These are phyloP conservation scores for Sula dactylatra DNA, from an alignment of 2,113 vertebrate species.

Conservation along the genomic window DNA sequence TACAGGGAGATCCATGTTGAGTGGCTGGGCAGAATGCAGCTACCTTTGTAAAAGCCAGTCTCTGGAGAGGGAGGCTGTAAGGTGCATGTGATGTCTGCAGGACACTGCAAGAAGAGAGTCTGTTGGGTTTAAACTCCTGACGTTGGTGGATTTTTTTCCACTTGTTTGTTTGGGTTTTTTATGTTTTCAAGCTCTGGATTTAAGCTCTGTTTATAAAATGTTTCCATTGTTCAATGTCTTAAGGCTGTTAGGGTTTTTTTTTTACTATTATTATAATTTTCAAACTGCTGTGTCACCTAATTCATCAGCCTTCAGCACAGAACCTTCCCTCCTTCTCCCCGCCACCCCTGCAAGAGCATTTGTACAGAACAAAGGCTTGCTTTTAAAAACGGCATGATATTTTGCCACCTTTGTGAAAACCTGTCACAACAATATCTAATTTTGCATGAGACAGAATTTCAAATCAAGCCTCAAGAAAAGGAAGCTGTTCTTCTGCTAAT, in stretches of 20 bases:
- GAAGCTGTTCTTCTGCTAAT: conserved; percentile 34
- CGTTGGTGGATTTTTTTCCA: too few relatives aligned
- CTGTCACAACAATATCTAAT: conserved; percentile 72
- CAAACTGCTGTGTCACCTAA: conserved; percentile 50
- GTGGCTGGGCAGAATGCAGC: not conserved
- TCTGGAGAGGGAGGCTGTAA: not conserved
- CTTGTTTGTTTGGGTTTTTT: not conserved
- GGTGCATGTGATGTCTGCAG: not conserved
- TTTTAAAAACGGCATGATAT: conserved; percentile 72
- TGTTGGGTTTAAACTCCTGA: not conserved
- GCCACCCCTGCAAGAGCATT: conserved; percentile 61
- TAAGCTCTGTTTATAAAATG: not conserved
- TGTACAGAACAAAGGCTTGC: conserved; percentile 77
- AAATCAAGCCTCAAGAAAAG: conserved; percentile 61
- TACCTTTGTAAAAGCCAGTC: not conserved
- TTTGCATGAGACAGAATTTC: conserved; percentile 66
- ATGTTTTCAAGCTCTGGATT: not conserved
- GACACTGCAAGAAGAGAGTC: not conserved
- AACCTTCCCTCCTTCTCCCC: conserved; percentile 42
- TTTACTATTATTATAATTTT: not conserved
- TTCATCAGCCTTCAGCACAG: conserved; percentile 48
- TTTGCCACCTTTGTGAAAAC: conserved; percentile 75
- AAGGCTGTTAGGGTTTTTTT: not conserved
- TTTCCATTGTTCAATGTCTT: not conserved
- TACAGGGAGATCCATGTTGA: not conserved